A percentile compares a stretch with the other conserved stretches of the same genome.
These are phyloP conservation scores for Pogona vitticeps DNA, from an alignment of 2,113 vertebrate species.

Conservation along the genomic window DNA sequence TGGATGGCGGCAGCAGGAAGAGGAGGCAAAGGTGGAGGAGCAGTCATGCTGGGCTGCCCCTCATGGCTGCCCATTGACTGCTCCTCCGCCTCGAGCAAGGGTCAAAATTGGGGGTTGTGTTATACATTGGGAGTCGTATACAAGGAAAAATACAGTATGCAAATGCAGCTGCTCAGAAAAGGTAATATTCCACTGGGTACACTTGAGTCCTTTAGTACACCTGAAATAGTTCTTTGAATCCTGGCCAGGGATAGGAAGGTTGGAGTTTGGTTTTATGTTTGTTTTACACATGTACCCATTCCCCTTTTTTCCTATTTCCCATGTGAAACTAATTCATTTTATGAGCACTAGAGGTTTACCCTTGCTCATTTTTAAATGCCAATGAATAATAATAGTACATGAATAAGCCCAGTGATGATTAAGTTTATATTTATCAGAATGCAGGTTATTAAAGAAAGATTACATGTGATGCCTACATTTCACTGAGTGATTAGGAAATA, in stretches of 20 bases:
- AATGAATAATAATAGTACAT: slow-evolving; percentile 46
- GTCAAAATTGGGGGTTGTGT: no score
- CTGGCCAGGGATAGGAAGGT: background rate
- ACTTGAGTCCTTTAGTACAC: background rate
- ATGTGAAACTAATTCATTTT: slow-evolving; percentile 18
- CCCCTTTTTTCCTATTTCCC: background rate
- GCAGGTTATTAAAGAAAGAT: slow-evolving; percentile 54
- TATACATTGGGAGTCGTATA: no score
- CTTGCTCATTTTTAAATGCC: slow-evolving; percentile 35
- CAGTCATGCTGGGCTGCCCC: no score
- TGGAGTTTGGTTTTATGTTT: background rate
- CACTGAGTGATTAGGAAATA: slow-evolving; percentile 47
- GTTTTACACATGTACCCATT: background rate
- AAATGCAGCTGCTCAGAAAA: background rate
- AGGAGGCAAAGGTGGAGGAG: no score
- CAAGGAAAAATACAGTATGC: no score
- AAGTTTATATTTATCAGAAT: slow-evolving; percentile 50
- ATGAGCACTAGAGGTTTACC: slow-evolving; percentile 17
- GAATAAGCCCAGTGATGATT: slow-evolving; percentile 52
- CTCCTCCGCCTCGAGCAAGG: no score
- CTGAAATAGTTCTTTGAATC: background rate
- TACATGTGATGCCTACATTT: slow-evolving; percentile 34
- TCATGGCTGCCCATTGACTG: no score
- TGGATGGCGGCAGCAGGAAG: no score
- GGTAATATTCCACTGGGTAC: background rate